Conservation (phyloP, 2,797 vertebrate genomes). For the Smutsia temminckii region DNA sequence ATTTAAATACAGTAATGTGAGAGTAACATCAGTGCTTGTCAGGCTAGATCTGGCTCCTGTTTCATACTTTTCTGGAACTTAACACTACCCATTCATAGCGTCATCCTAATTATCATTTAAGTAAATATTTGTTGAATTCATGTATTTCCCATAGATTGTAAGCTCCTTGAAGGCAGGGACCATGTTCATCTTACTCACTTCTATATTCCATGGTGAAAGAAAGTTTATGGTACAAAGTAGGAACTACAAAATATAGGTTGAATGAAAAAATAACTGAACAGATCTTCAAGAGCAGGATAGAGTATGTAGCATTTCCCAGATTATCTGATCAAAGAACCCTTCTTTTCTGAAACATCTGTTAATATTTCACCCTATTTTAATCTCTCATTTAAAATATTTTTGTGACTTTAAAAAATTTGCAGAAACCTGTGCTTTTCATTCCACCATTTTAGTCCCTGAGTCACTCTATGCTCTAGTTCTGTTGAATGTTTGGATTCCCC, state of each 20-base stretch:
- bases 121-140: slow-evolving; percentile 14
- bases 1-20: background rate
- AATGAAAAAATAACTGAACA: slow-evolving; percentile 19
- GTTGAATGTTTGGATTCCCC: background rate
- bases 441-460: background rate
- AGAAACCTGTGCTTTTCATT: background rate
- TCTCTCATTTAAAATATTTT: slow-evolving; percentile 15
- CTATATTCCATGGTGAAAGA: background rate
- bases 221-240: background rate
- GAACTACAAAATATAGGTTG: background rate
- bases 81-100: background rate
- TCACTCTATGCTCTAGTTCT: background rate
- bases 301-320: background rate
- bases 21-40: background rate
- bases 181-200: background rate
- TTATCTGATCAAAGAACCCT: background rate
- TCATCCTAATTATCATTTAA: background rate
- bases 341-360: background rate
- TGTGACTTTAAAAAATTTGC: background rate
- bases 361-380: background rate
- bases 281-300: background rate
- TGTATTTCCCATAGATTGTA: background rate
- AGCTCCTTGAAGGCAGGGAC: background rate
- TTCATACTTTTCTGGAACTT: background rate
- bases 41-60: background rate